phyloP scores from a whole-genome alignment of 2,797 vertebrate species.

The Etheostoma perlongum region DNA sequence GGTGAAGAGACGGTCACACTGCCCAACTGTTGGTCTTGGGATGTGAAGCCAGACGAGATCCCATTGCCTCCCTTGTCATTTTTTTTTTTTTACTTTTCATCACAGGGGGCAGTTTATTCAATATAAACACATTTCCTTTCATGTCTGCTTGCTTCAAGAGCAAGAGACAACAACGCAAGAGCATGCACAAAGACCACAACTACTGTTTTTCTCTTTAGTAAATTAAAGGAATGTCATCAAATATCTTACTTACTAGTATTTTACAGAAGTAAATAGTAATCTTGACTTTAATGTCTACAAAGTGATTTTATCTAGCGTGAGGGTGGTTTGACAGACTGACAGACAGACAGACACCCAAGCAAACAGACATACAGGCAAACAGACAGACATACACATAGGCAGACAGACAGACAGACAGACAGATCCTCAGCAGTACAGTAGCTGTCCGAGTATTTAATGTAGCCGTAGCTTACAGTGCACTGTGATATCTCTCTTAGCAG shows the following conservation, averaged over 20 bases:
- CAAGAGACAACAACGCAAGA: conserved; percentile 40
- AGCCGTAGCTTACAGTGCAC: conserved; percentile 87
- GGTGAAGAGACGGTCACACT: conserved; percentile 65
- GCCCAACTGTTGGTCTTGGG: conserved; percentile 70
- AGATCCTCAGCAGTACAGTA: conserved; percentile 65
- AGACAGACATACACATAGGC: too few relatives aligned
- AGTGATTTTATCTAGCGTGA: conserved; percentile 45
- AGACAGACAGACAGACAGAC: neutral
- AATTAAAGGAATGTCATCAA: conserved; percentile 55
- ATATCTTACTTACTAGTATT: conserved; percentile 74
- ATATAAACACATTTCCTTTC: conserved; percentile 27
- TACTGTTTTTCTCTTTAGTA: conserved; percentile 78
- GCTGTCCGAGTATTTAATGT: conserved; percentile 89
- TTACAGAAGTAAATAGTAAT: conserved; percentile 59
- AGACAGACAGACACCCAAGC: neutral
- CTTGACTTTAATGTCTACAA: conserved; percentile 39
- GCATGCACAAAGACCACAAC: conserved; percentile 84
- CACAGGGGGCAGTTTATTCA: conserved; percentile 30
- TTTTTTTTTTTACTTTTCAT: conserved; percentile 22
- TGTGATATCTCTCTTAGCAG: conserved; percentile 87
- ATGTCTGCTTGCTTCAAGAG: conserved; percentile 41
- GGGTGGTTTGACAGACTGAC: conserved; percentile 60
- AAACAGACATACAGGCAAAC: too few relatives aligned
- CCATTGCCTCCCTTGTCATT: conserved; percentile 54
- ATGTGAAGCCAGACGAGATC: conserved; percentile 52